Percentiles rank a stretch among this genome's conserved stretches.
These are phyloP conservation scores for Arizona elegans DNA, from an alignment of 2,113 vertebrate species.

Conservation along the genomic window DNA sequence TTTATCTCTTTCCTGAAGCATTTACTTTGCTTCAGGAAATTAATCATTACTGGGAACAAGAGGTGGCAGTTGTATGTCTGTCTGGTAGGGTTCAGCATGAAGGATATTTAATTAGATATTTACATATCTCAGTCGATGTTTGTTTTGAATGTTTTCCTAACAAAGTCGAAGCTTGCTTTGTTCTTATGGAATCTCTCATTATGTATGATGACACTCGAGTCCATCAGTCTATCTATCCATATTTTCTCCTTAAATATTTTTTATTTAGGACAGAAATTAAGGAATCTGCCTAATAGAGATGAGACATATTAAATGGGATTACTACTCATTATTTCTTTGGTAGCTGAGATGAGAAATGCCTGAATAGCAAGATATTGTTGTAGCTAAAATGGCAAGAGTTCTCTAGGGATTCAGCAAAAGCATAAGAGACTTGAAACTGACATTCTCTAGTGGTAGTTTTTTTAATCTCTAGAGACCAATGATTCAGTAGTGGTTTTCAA, in stretches of 20 bases:
- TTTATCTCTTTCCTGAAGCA: not conserved
- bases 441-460: not conserved
- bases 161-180: not conserved
- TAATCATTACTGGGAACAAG: not conserved
- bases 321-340: not conserved
- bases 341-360: not conserved
- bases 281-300: not conserved
- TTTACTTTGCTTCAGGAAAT: not conserved
- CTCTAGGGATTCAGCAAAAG: not conserved
- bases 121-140: not conserved
- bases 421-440: not conserved
- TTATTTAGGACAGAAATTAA: not conserved
- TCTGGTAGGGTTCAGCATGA: not conserved
- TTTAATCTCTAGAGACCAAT: not conserved
- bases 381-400: not conserved
- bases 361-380: not conserved
- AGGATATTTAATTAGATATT: not conserved
- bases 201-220: not conserved
- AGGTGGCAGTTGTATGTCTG: not conserved
- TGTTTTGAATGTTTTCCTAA: not conserved
- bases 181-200: not conserved
- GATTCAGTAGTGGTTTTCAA: too few relatives aligned
- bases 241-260: not conserved
- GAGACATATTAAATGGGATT: not conserved
- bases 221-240: too few relatives aligned